Conservation (phyloP, 2,888 invertebrate species). For the Crocallis elinguaria region DNA sequence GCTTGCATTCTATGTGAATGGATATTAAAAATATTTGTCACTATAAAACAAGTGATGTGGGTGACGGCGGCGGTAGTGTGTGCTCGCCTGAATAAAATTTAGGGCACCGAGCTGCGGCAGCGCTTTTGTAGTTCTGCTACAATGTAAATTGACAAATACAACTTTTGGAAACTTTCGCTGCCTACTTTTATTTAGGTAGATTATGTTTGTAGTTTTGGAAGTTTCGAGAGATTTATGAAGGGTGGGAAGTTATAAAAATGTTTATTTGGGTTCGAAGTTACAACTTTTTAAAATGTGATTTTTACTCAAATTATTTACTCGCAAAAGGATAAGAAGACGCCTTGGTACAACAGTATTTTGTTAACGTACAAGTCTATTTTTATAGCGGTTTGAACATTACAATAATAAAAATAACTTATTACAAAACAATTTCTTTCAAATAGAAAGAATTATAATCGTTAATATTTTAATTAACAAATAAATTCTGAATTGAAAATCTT, state of each 20-base stretch:
- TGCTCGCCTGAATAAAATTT: slow-evolving; percentile 26
- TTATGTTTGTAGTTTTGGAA: slow-evolving; percentile 2
- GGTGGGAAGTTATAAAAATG: not conserved
- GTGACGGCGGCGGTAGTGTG: slow-evolving; percentile 10
- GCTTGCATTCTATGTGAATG: slow-evolving; percentile 30
- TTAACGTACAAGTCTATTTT: too few species aligned
- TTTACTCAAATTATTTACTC: too few species aligned
- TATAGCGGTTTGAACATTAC: too few species aligned
- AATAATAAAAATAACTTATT: too few species aligned
- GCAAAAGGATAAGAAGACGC: too few species aligned
- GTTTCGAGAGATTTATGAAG: not conserved
- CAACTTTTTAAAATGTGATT: too few species aligned
- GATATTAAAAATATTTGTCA: slow-evolving; percentile 37
- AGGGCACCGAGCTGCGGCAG: slow-evolving; percentile 7
- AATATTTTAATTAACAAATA: too few species aligned
- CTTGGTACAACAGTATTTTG: too few species aligned
- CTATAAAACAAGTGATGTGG: slow-evolving; percentile 27
- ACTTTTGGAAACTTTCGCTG: slow-evolving; percentile 14
- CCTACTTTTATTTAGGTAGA: slow-evolving; percentile 1
- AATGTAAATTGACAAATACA: slow-evolving; percentile 19
- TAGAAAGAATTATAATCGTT: too few species aligned
- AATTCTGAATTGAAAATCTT: too few species aligned
- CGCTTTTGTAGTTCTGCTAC: slow-evolving; percentile 20
- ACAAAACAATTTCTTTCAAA: too few species aligned
- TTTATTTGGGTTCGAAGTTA: too few species aligned